phyloP scores from a whole-genome alignment of 2,888 invertebrate genomes.

The Trissoscelio sp. region DNA sequence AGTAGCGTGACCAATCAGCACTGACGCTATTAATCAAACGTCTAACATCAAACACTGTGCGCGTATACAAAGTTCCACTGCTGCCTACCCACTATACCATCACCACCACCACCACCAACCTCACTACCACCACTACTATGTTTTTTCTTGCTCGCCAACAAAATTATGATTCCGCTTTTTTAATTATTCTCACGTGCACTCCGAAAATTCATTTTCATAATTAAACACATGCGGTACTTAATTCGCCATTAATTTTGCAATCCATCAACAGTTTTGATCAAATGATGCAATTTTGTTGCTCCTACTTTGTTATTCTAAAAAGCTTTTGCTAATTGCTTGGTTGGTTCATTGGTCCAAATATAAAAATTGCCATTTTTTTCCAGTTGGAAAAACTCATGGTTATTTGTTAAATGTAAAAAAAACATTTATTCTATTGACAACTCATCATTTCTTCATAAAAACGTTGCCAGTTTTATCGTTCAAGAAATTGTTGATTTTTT shows the following conservation, averaged over 20 bases:
- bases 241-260: slow-evolving; percentile 43
- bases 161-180: slow-evolving; percentile 54
- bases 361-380: no score
- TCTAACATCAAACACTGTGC: slow-evolving; percentile 75
- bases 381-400: no score
- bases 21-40: slow-evolving; percentile 82
- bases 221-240: slow-evolving; percentile 50
- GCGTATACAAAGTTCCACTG: slow-evolving; percentile 51
- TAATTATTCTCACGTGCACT: slow-evolving; percentile 56
- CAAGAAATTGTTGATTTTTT: no score
- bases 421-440: no score
- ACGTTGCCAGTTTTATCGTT: no score
- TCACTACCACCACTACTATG: no score
- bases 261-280: slow-evolving; percentile 35
- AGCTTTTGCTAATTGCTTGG: no score
- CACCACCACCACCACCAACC: background rate
- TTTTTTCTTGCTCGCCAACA: slow-evolving; percentile 45
- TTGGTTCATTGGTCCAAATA: no score
- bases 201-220: slow-evolving; percentile 61
- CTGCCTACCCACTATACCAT: background rate
- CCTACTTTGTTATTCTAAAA: background rate
- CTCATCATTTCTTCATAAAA: no score
- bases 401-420: no score
- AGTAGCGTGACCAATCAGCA: slow-evolving; percentile 83
- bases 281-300: background rate